Base-by-base conservation (phyloP, 1,140 invertebrate species). In the Drosophila suzukii region DNA sequence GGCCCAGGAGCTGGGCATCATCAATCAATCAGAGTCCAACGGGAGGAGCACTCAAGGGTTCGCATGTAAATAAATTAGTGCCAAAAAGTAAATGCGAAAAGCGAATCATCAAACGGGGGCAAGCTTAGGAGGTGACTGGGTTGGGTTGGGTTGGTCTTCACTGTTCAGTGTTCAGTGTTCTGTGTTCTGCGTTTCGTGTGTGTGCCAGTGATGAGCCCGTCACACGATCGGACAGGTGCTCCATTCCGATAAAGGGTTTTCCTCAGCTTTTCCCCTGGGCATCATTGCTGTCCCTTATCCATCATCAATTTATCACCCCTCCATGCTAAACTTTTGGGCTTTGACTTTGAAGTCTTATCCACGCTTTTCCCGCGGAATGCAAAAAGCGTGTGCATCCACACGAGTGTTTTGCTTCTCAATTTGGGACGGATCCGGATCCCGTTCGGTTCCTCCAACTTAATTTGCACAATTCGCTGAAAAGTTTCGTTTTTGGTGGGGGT, bases 21-120 rank as follows among this genome's bases (percentile, higher is more conserved):
- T 85, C 82, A 86, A 85, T 85, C 82, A 85, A 82, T 86, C 82
- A 86, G 63, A 53, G 75, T 55, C 70, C 66, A 71, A 72, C 59
- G 46, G 47, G 61, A 47, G 13, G 75, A 60, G 55, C 80, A 55
- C 71, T 79, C 81, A 79, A 84, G 75, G 81, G 54, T 46, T 84
- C 17, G 57, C 71, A 75, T 75, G 81, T 84, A 75, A 83, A 83
- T 79, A 79, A 83, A 82, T 77, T 73, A 81, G 79, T 80, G 63
- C 71, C 75, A 79, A 63, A 78, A 83, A 82, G 63, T 62, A 67
- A 70, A 72, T 68, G 73, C 59, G 39, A 75, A 75, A 75, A 65
- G 38, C 63, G 43, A 49, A 55, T 68, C 62, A 67, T 24, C 34
- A 12, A 15, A 24, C 17, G 24, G 46, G 7, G 10, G 27, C 47